These are phyloP conservation scores for Lindbergichthys nudifrons DNA, from an alignment of 2,797 vertebrate genomes.

Conservation along the genomic window DNA sequence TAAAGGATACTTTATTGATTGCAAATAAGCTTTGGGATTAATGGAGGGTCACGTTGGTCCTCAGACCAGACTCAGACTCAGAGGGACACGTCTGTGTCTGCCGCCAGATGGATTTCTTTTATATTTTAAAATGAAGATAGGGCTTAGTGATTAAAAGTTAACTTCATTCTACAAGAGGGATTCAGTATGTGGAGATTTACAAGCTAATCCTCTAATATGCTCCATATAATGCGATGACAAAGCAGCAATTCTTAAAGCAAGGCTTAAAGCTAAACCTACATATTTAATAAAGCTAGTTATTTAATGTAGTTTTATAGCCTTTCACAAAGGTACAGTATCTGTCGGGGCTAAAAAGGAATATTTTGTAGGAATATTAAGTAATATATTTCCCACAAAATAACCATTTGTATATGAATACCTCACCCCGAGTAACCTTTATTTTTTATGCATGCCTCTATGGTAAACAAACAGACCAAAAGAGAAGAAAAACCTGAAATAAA, in stretches of 20 bases:
- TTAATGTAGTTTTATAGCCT: conserved; percentile 16
- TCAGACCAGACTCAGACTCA: conserved; percentile 23
- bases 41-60: conserved; percentile 50
- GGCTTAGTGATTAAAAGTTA: conserved; percentile 51
- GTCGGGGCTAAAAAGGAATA: conserved; percentile 15
- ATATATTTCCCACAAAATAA: no score
- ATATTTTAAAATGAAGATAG: conserved; percentile 49
- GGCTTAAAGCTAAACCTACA: conserved; percentile 34
- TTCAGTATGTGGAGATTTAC: conserved; percentile 5
- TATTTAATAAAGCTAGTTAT: conserved; percentile 29
- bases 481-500: no score
- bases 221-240: conserved; percentile 27
- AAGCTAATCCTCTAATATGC: conserved; percentile 45
- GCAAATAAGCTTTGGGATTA: conserved; percentile 76
- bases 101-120: conserved; percentile 42
- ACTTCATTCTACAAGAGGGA: conserved; percentile 35
- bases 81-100: conserved; percentile 42
- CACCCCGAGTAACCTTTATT: no score
- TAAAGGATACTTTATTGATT: conserved; percentile 76
- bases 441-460: no score
- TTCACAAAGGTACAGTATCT: conserved; percentile 10
- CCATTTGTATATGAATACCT: no score
- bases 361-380: neutral
- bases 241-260: conserved; percentile 43
- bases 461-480: no score